Percentiles rank a stretch among this genome's conserved stretches.
Conservation (phyloP, 2,888 invertebrate genomes). For the Agelastica alni region DNA sequence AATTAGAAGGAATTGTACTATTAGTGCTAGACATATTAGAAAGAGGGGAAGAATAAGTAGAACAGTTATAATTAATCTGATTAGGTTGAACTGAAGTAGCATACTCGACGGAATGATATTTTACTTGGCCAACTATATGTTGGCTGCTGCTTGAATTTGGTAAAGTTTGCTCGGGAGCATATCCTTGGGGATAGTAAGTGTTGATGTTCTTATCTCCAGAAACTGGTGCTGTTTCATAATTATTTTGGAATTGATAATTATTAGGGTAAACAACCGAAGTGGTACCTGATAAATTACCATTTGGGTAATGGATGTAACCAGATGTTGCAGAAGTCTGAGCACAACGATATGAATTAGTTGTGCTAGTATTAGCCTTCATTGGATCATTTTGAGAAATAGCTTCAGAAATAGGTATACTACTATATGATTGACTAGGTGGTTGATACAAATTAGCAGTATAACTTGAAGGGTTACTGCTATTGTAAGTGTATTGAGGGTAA, state of each 20-base stretch:
- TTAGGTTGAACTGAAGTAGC: conserved; percentile 41
- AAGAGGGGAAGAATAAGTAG: conserved; percentile 43
- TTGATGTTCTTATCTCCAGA: conserved; percentile 14
- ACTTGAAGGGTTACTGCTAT: conserved; percentile 38
- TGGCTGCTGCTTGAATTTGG: conserved; percentile 8
- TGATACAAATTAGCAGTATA: conserved; percentile 32
- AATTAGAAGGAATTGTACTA: conserved; percentile 15
- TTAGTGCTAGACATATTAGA: conserved; percentile 35
- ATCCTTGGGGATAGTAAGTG: conserved; percentile 41
- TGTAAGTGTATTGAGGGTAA: conserved; percentile 30
- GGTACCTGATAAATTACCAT: conserved; percentile 15
- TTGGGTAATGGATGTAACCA: conserved; percentile 34
- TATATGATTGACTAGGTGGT: conserved; percentile 19
- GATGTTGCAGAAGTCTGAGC: conserved; percentile 36
- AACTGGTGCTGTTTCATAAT: conserved; percentile 4
- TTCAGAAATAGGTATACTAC: conserved; percentile 4
- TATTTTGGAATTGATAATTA: conserved; percentile 22
- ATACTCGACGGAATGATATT: conserved; percentile 42
- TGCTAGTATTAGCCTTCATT: conserved; percentile 39
- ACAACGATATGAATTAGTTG: conserved; percentile 42
- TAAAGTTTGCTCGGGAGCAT: conserved; percentile 34
- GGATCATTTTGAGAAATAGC: conserved; percentile 28
- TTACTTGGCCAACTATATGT: conserved; percentile 17
- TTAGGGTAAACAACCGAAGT: not conserved
- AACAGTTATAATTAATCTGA: conserved; percentile 28